phyloP scores from a whole-genome alignment of 2,113 vertebrate genomes.

The Otocyon megalotis region DNA sequence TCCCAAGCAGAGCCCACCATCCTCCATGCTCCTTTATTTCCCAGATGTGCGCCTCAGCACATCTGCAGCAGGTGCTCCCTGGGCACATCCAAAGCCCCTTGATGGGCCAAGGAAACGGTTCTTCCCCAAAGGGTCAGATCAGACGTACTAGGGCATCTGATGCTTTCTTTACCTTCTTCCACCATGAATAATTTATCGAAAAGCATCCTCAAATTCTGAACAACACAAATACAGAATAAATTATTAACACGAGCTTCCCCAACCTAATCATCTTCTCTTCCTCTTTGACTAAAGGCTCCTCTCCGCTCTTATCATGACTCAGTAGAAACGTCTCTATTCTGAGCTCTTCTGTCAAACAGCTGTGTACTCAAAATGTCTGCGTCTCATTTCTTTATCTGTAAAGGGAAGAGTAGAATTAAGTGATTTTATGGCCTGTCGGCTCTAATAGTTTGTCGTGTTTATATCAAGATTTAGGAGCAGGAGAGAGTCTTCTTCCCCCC shows the following conservation, averaged over 20 bases:
- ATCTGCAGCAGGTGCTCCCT: neutral
- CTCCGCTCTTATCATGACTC: neutral
- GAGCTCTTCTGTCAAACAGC: neutral
- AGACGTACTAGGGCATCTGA: conserved; percentile 26
- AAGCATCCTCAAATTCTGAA: conserved; percentile 79
- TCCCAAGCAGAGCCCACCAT: neutral
- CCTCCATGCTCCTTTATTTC: neutral
- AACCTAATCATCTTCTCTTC: conserved; percentile 51
- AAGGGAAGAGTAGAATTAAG: neutral
- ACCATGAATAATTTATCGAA: conserved; percentile 80
- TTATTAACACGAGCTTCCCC: conserved; percentile 78
- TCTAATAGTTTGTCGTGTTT: conserved; percentile 15
- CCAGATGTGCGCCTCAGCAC: neutral
- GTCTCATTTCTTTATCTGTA: neutral
- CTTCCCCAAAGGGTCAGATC: conserved; percentile 63
- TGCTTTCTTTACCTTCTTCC: conserved; percentile 74
- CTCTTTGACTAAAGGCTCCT: conserved; percentile 9
- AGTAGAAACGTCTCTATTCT: conserved; percentile 52
- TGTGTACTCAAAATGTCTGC: neutral
- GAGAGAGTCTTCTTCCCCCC: neutral
- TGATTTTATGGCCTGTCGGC: neutral
- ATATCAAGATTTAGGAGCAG: neutral
- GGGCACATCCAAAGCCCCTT: neutral
- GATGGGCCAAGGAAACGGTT: conserved; percentile 61
- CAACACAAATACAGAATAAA: conserved; percentile 79